Conservation (phyloP, 2,113 vertebrate species). For the Callorhinus ursinus region DNA sequence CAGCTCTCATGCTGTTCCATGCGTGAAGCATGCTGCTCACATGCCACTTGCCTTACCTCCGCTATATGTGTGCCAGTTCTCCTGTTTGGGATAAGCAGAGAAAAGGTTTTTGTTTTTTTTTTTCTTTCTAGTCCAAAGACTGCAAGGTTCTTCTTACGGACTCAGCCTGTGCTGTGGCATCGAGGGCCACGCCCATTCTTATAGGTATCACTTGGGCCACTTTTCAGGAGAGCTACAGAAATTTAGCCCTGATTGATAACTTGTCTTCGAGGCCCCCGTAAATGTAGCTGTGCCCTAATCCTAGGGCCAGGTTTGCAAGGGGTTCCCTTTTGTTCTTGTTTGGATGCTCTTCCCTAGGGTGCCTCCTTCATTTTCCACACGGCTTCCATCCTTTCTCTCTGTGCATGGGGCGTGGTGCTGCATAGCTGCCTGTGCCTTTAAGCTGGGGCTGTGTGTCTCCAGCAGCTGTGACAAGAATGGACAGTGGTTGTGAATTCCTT, state of each 20-base stretch:
- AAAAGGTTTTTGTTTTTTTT: neutral
- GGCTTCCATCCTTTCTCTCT: slow-evolving; percentile 43
- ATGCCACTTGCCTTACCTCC: neutral
- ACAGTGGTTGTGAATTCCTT: slow-evolving; percentile 57
- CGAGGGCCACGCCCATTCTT: slow-evolving; percentile 71
- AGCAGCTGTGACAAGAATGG: neutral
- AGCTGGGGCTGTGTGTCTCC: slow-evolving; percentile 23
- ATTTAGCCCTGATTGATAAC: neutral
- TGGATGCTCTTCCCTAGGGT: neutral
- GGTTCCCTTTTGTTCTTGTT: neutral
- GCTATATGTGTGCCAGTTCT: neutral
- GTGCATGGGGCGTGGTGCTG: slow-evolving; percentile 57
- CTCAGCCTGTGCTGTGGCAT: neutral
- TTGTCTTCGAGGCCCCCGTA: neutral
- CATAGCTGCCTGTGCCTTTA: neutral
- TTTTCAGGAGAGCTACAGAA: neutral
- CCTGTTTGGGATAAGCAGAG: neutral
- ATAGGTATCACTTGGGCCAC: neutral
- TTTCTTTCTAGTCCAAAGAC: neutral
- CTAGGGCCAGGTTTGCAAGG: neutral
- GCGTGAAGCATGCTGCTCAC: neutral
- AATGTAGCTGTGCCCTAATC: neutral
- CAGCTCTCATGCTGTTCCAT: neutral
- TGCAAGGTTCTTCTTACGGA: neutral
- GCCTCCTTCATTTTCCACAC: neutral